A percentile compares a stretch with the other conserved stretches of the same genome.
Conservation (phyloP, 2,888 invertebrate genomes). For the Andricus curvator region DNA sequence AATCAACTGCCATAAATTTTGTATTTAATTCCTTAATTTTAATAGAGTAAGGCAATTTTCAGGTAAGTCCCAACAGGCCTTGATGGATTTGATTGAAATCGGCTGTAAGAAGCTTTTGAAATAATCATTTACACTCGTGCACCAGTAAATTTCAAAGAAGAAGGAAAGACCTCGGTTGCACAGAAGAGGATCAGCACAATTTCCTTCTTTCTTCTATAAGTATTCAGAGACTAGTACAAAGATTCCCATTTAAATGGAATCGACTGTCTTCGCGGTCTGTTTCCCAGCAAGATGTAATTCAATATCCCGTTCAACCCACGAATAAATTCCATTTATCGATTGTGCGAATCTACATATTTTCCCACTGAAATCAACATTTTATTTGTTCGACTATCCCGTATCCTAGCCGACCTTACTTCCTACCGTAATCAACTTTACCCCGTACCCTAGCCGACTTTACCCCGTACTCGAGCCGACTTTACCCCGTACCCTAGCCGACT, state of each 20-base stretch:
- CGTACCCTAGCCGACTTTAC: no score
- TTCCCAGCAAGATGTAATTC: background rate
- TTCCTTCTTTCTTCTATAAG: background rate
- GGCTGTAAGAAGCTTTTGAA: background rate
- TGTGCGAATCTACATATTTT: constrained; percentile 20
- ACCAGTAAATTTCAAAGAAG: background rate
- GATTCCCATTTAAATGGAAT: constrained; percentile 23
- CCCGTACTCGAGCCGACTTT: no score
- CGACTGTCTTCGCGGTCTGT: constrained; percentile 26
- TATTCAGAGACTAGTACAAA: constrained; percentile 24
- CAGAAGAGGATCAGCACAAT: constrained; percentile 22
- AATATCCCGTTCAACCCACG: constrained; percentile 26
- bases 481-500: no score
- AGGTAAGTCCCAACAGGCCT: background rate
- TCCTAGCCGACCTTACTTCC: no score
- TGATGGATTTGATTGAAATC: constrained; percentile 2
- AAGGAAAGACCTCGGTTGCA: constrained; percentile 24
- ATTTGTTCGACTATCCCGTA: background rate
- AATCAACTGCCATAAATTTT: background rate
- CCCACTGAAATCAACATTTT: constrained; percentile 19
- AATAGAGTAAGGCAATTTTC: background rate
- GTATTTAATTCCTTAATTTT: background rate
- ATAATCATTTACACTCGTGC: constrained; percentile 5
- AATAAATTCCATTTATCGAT: constrained; percentile 36
- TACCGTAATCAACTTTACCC: no score